A percentile compares a stretch with the other conserved stretches of the same genome.
Evolutionary conservation across 2,113 vertebrate species (phyloP).

Genomic region (Noctilio leporinus): DNA sequence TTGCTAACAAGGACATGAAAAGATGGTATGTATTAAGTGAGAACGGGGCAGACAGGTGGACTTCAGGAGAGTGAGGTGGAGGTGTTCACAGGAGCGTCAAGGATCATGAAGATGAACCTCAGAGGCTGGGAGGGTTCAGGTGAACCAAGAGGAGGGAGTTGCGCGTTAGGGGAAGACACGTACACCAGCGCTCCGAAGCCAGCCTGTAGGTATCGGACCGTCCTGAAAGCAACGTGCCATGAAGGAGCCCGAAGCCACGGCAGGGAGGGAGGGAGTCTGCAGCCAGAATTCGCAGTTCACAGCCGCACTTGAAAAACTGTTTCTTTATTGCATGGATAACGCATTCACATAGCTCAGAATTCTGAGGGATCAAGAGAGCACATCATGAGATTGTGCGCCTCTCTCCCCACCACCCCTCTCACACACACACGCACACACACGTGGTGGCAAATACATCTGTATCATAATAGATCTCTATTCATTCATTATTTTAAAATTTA

Average conservation of each 20-base stretch:
- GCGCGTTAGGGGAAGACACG: background rate
- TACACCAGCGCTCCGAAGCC: background rate
- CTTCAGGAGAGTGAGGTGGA: too few relatives aligned
- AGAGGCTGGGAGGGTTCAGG: too few relatives aligned
- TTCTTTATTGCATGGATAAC: background rate
- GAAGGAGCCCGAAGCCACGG: background rate
- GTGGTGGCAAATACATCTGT: too few relatives aligned
- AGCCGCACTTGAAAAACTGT: background rate
- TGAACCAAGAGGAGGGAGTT: background rate
- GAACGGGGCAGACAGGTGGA: background rate
- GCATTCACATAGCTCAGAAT: background rate
- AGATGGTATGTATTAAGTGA: background rate
- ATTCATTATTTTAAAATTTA: too few relatives aligned
- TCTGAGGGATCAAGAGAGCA: background rate
- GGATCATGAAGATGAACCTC: too few relatives aligned
- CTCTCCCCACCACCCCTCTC: too few relatives aligned
- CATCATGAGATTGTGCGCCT: too few relatives aligned
- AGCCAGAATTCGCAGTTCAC: background rate
- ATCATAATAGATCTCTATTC: too few relatives aligned
- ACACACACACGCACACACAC: background rate
- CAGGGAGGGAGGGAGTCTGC: background rate
- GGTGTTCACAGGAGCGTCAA: too few relatives aligned
- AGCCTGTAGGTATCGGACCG: background rate
- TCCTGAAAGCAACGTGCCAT: rapidly evolving
- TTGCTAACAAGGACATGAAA: background rate